Conservation (phyloP, 2,797 vertebrate genomes). For the Melanogrammus aeglefinus region DNA sequence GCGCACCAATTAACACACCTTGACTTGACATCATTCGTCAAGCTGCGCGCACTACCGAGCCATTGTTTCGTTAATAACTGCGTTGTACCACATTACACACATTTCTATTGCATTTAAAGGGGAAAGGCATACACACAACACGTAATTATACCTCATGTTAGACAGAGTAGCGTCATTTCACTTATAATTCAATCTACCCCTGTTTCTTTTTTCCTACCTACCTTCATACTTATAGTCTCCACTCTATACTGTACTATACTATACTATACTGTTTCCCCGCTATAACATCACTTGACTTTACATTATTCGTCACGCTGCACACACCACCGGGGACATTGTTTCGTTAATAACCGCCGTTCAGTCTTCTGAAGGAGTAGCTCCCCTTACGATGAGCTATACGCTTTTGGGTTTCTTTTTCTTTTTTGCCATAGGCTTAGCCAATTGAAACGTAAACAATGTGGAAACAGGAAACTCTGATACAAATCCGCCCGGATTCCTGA, state of each 20-base stretch:
- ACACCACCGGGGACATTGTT: no score
- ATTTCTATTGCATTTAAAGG: neutral
- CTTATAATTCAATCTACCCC: neutral
- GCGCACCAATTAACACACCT: neutral
- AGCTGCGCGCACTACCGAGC: neutral
- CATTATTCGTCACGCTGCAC: no score
- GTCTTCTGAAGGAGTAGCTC: neutral
- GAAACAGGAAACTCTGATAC: neutral
- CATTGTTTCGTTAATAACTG: neutral
- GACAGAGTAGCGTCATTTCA: neutral
- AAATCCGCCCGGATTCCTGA: neutral
- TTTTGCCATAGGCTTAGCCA: neutral
- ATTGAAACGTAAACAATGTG: neutral
- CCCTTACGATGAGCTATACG: neutral
- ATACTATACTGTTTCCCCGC: no score
- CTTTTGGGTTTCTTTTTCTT: no score
- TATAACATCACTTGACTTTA: neutral
- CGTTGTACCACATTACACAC: neutral
- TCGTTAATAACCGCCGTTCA: neutral
- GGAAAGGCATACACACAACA: conserved; percentile 2
- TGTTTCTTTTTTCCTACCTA: neutral
- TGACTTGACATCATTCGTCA: neutral
- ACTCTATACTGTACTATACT: no score
- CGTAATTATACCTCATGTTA: conserved; percentile 4
- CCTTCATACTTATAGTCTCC: neutral